Percentiles rank a stretch among this genome's conserved stretches.
Conservation (phyloP, 2,113 vertebrate genomes). For the Ranitomeya variabilis region DNA sequence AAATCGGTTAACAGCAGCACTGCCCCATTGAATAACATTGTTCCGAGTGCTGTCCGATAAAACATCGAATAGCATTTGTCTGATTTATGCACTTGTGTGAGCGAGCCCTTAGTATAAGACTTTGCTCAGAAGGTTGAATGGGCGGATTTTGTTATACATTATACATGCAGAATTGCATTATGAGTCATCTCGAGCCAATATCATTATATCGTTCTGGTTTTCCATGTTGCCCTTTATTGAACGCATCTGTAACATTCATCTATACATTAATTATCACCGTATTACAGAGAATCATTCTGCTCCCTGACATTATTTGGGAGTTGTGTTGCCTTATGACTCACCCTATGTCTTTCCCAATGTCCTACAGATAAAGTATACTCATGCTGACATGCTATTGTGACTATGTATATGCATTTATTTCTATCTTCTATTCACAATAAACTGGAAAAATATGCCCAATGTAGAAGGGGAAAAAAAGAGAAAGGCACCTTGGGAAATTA, state of each 20-base stretch:
- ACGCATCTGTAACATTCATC: background rate
- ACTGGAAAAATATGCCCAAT: background rate
- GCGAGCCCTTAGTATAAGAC: background rate
- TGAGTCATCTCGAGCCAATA: background rate
- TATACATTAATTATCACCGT: background rate
- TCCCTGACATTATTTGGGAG: background rate
- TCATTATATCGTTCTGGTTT: background rate
- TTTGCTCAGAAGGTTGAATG: background rate
- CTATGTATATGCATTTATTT: background rate
- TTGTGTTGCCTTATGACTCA: background rate
- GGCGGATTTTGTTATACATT: background rate
- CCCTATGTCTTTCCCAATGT: background rate
- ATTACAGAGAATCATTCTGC: background rate
- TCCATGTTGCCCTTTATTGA: background rate
- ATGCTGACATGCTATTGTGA: background rate
- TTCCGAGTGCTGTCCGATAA: no score
- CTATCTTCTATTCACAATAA: background rate
- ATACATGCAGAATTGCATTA: background rate
- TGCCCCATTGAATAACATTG: no score
- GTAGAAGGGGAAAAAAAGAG: background rate
- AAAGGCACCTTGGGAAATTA: background rate
- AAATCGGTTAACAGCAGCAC: no score
- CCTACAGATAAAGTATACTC: background rate
- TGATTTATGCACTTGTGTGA: no score
- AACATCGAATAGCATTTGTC: no score